Evolutionary conservation across 1,140 invertebrate genomes (phyloP).

Genomic region (Oncopeltus fasciatus): DNA sequence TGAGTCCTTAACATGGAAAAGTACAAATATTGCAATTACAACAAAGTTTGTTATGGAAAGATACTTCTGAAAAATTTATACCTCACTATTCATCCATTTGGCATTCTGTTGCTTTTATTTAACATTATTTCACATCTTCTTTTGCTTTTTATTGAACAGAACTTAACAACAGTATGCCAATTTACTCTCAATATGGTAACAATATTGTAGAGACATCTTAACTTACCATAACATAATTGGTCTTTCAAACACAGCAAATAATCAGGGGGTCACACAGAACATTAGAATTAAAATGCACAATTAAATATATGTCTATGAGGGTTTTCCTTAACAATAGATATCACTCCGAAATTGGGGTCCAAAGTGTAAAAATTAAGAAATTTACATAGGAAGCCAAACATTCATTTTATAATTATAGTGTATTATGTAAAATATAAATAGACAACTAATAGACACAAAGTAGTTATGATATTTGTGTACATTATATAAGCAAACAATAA

Average conservation of each 20-base stretch:
- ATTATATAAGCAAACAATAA: conserved; percentile 18
- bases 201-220: conserved; percentile 22
- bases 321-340: conserved; percentile 5
- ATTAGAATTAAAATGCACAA: conserved; percentile 15
- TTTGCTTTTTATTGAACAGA: too few species aligned
- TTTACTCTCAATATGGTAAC: conserved; percentile 21
- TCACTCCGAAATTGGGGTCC: conserved; percentile 3
- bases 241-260: conserved; percentile 17
- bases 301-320: conserved; percentile 5
- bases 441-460: conserved; percentile 20
- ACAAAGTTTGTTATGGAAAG: conserved; percentile 24
- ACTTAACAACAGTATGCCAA: conserved; percentile 12
- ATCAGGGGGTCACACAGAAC: conserved; percentile 20
- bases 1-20: conserved; percentile 25
- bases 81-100: conserved; percentile 14
- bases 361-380: conserved; percentile 17
- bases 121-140: too few species aligned
- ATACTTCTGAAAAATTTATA: conserved; percentile 17
- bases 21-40: conserved; percentile 26
- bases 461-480: conserved; percentile 18
- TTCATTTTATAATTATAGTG: conserved; percentile 19
- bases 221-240: conserved; percentile 19
- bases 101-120: conserved; percentile 3
- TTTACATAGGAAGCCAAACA: conserved; percentile 21
- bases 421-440: conserved; percentile 18